Conservation (phyloP, 2,113 vertebrate species). For the Saccopteryx leptura region DNA sequence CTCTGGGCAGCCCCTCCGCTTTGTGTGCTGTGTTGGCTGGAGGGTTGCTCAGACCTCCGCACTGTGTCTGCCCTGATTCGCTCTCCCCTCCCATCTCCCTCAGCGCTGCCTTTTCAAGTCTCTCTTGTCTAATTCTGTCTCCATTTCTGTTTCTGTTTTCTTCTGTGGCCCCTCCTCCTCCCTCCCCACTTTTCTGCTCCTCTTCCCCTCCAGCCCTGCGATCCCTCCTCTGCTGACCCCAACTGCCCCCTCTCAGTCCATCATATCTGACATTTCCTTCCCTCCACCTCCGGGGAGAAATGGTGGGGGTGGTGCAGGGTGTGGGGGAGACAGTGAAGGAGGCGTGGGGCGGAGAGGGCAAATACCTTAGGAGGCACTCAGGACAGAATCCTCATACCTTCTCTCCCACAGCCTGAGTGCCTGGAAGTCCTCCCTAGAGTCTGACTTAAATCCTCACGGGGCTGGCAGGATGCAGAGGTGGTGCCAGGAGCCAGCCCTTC, state of each 20-base stretch:
- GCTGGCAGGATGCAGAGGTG: background rate
- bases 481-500: background rate
- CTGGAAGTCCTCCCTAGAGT: background rate
- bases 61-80: background rate
- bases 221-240: background rate
- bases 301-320: background rate
- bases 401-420: background rate
- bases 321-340: fast-evolving
- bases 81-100: background rate
- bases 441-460: background rate
- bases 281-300: background rate
- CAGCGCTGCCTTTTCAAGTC: fast-evolving
- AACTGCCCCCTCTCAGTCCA: conserved; percentile 2
- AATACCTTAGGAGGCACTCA: background rate
- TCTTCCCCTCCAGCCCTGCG: background rate
- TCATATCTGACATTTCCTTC: background rate
- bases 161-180: background rate
- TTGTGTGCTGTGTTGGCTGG: background rate
- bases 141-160: background rate
- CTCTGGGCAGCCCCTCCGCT: background rate
- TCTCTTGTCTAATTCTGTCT: background rate
- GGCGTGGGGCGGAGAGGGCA: too few relatives aligned
- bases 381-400: background rate
- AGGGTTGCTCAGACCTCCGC: background rate
- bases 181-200: background rate